Conservation (phyloP, 2,888 invertebrate species). For the Metalampra italica region DNA sequence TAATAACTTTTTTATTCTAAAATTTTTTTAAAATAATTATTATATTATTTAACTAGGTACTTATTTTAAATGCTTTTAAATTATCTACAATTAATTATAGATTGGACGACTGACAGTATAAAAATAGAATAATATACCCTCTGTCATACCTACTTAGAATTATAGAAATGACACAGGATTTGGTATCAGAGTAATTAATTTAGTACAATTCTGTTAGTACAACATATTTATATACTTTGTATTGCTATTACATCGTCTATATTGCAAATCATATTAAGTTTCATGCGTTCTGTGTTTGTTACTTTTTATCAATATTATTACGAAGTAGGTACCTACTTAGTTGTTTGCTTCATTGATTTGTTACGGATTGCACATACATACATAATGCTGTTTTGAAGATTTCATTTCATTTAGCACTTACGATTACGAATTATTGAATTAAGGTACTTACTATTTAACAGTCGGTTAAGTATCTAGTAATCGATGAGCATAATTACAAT, state of each 20-base stretch:
- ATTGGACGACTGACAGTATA: no score
- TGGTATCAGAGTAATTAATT: no score
- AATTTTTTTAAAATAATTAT: no score
- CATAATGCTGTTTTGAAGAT: constrained; percentile 1
- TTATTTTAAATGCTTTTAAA: no score
- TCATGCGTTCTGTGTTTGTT: constrained; percentile 4
- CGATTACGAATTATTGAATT: neutral
- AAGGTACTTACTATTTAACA: neutral
- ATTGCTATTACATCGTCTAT: constrained; percentile 1
- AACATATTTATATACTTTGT: neutral
- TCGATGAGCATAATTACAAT: neutral
- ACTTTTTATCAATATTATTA: constrained; percentile 6
- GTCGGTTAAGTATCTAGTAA: neutral
- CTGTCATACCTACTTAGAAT: no score
- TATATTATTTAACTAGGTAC: no score
- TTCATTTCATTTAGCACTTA: neutral
- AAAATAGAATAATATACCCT: no score
- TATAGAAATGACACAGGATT: no score
- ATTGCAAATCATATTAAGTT: neutral
- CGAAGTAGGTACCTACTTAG: neutral
- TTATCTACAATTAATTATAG: no score
- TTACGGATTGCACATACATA: constrained; percentile 5
- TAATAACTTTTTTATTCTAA: no score
- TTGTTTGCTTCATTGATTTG: constrained; percentile 13
- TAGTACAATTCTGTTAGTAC: neutral